Conservation (phyloP, 2,888 invertebrate species). For the Galerucella calmariensis region DNA sequence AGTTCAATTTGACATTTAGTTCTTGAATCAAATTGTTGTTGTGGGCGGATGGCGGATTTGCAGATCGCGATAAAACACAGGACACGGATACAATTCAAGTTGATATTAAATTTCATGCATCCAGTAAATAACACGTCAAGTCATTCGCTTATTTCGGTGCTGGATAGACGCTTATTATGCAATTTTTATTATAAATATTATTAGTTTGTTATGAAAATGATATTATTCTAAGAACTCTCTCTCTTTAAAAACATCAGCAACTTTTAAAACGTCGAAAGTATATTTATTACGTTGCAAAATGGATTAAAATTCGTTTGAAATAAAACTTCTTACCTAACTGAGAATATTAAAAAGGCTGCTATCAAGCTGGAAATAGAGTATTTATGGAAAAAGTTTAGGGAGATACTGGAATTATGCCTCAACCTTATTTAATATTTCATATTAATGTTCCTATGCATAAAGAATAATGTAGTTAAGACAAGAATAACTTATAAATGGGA, state of each 20-base stretch:
- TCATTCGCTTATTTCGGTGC: no score
- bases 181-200: no score
- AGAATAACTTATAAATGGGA: no score
- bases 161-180: no score
- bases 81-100: no score
- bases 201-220: neutral
- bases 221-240: neutral
- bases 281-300: neutral
- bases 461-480: no score
- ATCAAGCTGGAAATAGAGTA: neutral
- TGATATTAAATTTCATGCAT: no score
- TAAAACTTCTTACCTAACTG: neutral
- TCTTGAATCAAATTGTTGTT: no score
- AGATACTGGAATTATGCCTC: neutral
- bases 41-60: no score
- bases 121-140: no score
- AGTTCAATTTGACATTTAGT: no score
- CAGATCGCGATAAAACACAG: no score
- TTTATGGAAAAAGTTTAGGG: neutral
- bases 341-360: neutral
- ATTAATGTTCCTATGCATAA: neutral
- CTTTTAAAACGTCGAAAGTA: neutral
- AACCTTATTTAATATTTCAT: neutral
- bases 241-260: neutral
- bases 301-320: neutral